Percentiles rank a stretch among this genome's conserved stretches.
Conservation (phyloP, 2,888 invertebrate genomes). For the Timandra comae region DNA sequence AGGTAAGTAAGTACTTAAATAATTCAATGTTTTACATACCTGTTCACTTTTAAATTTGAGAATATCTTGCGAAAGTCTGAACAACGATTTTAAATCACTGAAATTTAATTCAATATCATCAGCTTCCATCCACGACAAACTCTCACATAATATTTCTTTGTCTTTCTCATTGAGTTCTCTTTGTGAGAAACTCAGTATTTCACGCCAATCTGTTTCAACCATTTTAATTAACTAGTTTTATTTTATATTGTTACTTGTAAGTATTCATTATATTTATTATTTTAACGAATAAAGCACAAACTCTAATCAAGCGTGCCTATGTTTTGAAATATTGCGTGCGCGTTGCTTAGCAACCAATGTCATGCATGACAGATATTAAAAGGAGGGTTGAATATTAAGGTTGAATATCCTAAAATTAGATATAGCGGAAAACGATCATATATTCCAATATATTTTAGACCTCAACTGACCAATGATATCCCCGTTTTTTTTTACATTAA, state of each 20-base stretch:
- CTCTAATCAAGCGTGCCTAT: slow-evolving; percentile 9
- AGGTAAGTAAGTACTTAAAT: not conserved
- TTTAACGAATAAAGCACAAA: too few relatives aligned
- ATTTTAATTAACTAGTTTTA: slow-evolving; percentile 28
- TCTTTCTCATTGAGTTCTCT: slow-evolving; percentile 76
- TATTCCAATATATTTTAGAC: too few relatives aligned
- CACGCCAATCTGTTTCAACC: slow-evolving; percentile 77
- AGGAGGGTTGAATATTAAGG: too few relatives aligned
- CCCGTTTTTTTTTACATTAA: too few relatives aligned
- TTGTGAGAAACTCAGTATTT: slow-evolving; percentile 72
- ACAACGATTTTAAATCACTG: slow-evolving; percentile 73
- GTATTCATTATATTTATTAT: too few relatives aligned
- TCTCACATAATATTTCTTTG: slow-evolving; percentile 80
- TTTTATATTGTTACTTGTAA: slow-evolving; percentile 4
- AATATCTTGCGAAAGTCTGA: slow-evolving; percentile 80
- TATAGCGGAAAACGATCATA: too few relatives aligned
- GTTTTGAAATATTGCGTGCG: slow-evolving; percentile 15
- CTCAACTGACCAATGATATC: too few relatives aligned
- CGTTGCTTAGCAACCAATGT: slow-evolving; percentile 57
- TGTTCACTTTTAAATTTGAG: slow-evolving; percentile 82
- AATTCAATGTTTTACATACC: slow-evolving; percentile 50
- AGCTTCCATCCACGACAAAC: slow-evolving; percentile 78
- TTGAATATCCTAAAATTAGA: too few relatives aligned
- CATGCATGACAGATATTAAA: too few relatives aligned
- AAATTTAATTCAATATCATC: slow-evolving; percentile 76